Conservation (phyloP, 2,113 vertebrate genomes). For the Salvelinus namaycush region DNA sequence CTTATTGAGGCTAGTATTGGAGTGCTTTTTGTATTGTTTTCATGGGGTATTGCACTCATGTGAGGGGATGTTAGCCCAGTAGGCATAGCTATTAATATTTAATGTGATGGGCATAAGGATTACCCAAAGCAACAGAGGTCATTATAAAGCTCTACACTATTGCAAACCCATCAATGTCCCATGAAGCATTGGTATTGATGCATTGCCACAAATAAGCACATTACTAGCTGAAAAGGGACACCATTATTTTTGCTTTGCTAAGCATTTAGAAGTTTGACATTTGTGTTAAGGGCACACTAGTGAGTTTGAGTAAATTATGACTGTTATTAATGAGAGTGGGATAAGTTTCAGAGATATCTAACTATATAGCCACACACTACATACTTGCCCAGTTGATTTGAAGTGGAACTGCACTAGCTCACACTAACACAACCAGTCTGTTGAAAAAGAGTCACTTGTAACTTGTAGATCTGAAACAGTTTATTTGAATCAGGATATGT, state of each 20-base stretch:
- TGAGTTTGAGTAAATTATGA: constrained; percentile 39
- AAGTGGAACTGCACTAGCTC: constrained; percentile 52
- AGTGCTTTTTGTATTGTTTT: constrained; percentile 24
- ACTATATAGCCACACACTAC: constrained; percentile 34
- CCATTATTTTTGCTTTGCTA: constrained; percentile 40
- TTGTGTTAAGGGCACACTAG: constrained; percentile 58
- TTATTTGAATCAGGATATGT: neutral
- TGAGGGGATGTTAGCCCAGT: constrained; percentile 59
- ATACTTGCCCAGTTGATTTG: constrained; percentile 69
- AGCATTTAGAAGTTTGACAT: constrained; percentile 42
- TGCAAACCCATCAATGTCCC: constrained; percentile 64
- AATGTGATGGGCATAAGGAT: constrained; percentile 60
- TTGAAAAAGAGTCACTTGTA: constrained; percentile 59
- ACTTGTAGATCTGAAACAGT: constrained; percentile 11
- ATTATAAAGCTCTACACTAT: constrained; percentile 65
- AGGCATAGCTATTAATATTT: constrained; percentile 68
- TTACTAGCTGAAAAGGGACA: constrained; percentile 46
- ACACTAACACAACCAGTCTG: constrained; percentile 56
- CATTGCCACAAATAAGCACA: constrained; percentile 57
- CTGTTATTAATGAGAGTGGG: neutral
- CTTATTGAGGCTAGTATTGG: neutral
- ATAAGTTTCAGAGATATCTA: constrained; percentile 19
- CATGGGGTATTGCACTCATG: constrained; percentile 36
- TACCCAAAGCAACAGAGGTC: constrained; percentile 65
- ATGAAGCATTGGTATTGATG: constrained; percentile 54